A percentile compares a stretch with the other conserved stretches of the same genome.
Conservation (phyloP, 2,888 invertebrate species). For the Ormyrus labotus region DNA sequence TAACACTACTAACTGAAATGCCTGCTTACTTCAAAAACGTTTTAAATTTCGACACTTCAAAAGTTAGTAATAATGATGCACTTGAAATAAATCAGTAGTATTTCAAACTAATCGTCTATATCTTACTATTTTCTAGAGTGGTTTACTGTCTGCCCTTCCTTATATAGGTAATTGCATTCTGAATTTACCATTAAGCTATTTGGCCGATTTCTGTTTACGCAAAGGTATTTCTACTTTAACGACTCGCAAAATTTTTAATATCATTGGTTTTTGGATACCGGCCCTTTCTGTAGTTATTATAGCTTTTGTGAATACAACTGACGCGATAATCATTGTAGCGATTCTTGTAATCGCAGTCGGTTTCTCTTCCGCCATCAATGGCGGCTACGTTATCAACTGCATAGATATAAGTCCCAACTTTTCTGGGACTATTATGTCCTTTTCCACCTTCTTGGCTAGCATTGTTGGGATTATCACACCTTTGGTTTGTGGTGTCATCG, state of each 20-base stretch:
- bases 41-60: slow-evolving; percentile 78
- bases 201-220: slow-evolving; percentile 75
- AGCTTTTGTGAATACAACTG: slow-evolving; percentile 60
- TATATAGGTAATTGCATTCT: slow-evolving; percentile 78
- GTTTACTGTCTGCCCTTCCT: slow-evolving; percentile 77
- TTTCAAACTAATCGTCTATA: background rate
- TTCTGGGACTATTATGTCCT: slow-evolving; percentile 76
- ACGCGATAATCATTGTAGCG: slow-evolving; percentile 56
- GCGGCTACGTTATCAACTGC: slow-evolving; percentile 76
- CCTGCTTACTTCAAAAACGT: slow-evolving; percentile 83
- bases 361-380: slow-evolving; percentile 69
- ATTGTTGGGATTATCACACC: slow-evolving; percentile 75
- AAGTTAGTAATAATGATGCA: slow-evolving; percentile 73
- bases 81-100: background rate
- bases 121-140: slow-evolving; percentile 70
- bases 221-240: slow-evolving; percentile 65
- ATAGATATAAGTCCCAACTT: slow-evolving; percentile 77
- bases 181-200: slow-evolving; percentile 76
- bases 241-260: slow-evolving; percentile 75
- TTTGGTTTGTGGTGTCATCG: slow-evolving; percentile 71
- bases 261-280: slow-evolving; percentile 78
- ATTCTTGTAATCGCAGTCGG: slow-evolving; percentile 70
- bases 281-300: slow-evolving; percentile 75
- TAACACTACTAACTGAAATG: slow-evolving; percentile 83
- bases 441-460: slow-evolving; percentile 75